Percentiles rank a stretch among this genome's conserved stretches.
phyloP scores from a whole-genome alignment of 2,888 invertebrate species.

The Liodrosophila aerea region DNA sequence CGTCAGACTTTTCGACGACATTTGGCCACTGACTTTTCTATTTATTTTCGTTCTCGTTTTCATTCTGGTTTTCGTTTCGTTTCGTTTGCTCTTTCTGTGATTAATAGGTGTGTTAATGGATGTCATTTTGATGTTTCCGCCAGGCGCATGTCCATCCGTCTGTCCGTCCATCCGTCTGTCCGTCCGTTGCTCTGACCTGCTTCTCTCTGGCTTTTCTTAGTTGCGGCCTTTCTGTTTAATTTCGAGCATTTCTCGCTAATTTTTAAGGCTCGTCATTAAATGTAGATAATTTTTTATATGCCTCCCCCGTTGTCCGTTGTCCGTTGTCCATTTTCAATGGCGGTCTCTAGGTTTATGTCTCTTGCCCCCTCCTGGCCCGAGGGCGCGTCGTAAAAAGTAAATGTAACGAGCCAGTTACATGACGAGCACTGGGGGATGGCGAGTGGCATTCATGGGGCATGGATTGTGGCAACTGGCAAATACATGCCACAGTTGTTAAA shows the following conservation, averaged over 20 bases:
- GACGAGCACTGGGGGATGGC: slow-evolving; percentile 12
- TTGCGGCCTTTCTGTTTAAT: slow-evolving; percentile 67
- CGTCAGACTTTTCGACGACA: slow-evolving; percentile 29
- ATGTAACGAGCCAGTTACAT: slow-evolving; percentile 67
- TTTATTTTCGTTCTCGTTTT: slow-evolving; percentile 27
- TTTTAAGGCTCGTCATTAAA: slow-evolving; percentile 76
- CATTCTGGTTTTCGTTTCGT: slow-evolving; percentile 21
- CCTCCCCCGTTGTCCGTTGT: slow-evolving; percentile 19
- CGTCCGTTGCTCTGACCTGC: slow-evolving; percentile 15
- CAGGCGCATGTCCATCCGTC: slow-evolving; percentile 62
- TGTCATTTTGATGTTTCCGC: slow-evolving; percentile 80
- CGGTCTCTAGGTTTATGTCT: slow-evolving; percentile 35
- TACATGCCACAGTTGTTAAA: slow-evolving; percentile 52
- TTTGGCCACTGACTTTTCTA: slow-evolving; percentile 34
- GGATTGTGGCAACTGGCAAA: slow-evolving; percentile 18
- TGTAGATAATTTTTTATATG: slow-evolving; percentile 78
- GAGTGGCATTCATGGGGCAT: neutral
- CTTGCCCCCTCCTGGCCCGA: slow-evolving; percentile 17
- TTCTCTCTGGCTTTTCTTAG: neutral
- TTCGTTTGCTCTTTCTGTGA: slow-evolving; percentile 56
- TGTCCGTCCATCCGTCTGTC: neutral
- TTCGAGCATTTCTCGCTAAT: slow-evolving; percentile 77
- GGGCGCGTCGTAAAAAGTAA: slow-evolving; percentile 72
- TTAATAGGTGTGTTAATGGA: slow-evolving; percentile 82
- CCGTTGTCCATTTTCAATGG: slow-evolving; percentile 35